Evolutionary conservation across 2,888 invertebrate species (phyloP).

Genomic region (Pollenia amentaria): DNA sequence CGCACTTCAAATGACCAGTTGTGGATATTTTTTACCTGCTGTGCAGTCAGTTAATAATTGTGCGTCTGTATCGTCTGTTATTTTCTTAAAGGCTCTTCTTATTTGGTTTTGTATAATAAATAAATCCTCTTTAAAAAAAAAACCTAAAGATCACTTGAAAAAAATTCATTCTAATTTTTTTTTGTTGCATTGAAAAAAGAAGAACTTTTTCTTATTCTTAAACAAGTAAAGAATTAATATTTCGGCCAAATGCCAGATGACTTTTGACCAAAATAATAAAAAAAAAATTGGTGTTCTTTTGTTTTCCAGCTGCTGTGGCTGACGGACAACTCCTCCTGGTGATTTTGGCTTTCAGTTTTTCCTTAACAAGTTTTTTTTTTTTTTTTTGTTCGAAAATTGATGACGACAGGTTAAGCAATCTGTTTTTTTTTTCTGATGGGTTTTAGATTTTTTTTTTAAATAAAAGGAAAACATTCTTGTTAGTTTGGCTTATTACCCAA

Average conservation of each 20-base stretch:
- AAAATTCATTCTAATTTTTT: constrained; percentile 31
- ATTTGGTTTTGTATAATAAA: constrained; percentile 34
- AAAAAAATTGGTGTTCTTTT: constrained; percentile 43
- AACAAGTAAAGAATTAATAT: constrained; percentile 13
- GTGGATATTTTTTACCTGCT: constrained; percentile 59
- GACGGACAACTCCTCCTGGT: constrained; percentile 75
- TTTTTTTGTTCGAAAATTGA: constrained; percentile 77
- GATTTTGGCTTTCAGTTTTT: constrained; percentile 73
- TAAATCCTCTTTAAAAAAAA: constrained; percentile 55
- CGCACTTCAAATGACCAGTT: constrained; percentile 47
- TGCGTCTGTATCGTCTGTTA: constrained; percentile 39
- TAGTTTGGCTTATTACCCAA: background rate
- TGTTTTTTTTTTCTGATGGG: constrained; percentile 48
- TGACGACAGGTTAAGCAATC: constrained; percentile 82
- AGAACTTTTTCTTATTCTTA: constrained; percentile 25
- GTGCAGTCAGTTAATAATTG: constrained; percentile 49
- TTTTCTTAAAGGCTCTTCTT: constrained; percentile 15
- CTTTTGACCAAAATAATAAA: constrained; percentile 70
- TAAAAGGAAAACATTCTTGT: constrained; percentile 30
- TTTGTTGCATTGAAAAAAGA: constrained; percentile 10
- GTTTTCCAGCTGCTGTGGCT: constrained; percentile 70
- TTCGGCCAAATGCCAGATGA: constrained; percentile 69
- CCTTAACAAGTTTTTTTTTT: constrained; percentile 55
- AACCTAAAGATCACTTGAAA: constrained; percentile 76
- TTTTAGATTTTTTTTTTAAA: background rate